These are phyloP conservation scores for Melanotus villosus DNA, from an alignment of 2,888 invertebrate species.

Conservation along the genomic window DNA sequence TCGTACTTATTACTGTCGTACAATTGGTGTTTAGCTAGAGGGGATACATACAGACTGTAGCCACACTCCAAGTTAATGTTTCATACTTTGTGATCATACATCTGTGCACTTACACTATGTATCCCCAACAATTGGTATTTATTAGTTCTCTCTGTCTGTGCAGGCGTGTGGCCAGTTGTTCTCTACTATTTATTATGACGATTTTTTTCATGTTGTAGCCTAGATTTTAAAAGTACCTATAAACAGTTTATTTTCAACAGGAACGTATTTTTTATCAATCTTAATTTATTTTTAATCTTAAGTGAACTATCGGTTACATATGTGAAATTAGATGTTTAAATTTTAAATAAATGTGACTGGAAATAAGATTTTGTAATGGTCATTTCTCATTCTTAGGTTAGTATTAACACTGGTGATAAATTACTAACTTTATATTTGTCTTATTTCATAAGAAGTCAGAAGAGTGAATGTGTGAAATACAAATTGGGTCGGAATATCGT, in stretches of 20 bases:
- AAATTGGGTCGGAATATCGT: too few species aligned
- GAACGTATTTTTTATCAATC: constrained; percentile 52
- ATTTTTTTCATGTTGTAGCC: constrained; percentile 46
- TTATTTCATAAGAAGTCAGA: too few species aligned
- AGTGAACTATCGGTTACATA: constrained; percentile 60
- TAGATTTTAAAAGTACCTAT: constrained; percentile 36
- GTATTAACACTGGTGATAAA: not conserved
- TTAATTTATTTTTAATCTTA: constrained; percentile 57
- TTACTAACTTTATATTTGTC: too few species aligned
- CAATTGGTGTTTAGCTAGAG: constrained; percentile 50
- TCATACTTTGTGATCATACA: constrained; percentile 67
- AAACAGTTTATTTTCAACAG: constrained; percentile 42
- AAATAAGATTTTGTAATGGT: constrained; percentile 40
- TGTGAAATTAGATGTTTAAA: constrained; percentile 68
- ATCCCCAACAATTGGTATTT: constrained; percentile 52
- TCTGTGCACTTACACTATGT: constrained; percentile 63
- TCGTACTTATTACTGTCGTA: constrained; percentile 58
- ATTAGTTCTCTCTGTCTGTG: constrained; percentile 43
- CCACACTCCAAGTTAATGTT: constrained; percentile 57
- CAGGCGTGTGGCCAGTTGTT: constrained; percentile 47
- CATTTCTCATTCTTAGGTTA: not conserved
- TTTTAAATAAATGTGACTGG: constrained; percentile 68
- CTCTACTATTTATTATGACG: constrained; percentile 48
- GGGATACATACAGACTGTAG: constrained; percentile 52
- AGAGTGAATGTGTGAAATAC: too few species aligned